Evolutionary conservation across 2,888 invertebrate species (phyloP).

Genomic region (Brassicogethes aeneus): DNA sequence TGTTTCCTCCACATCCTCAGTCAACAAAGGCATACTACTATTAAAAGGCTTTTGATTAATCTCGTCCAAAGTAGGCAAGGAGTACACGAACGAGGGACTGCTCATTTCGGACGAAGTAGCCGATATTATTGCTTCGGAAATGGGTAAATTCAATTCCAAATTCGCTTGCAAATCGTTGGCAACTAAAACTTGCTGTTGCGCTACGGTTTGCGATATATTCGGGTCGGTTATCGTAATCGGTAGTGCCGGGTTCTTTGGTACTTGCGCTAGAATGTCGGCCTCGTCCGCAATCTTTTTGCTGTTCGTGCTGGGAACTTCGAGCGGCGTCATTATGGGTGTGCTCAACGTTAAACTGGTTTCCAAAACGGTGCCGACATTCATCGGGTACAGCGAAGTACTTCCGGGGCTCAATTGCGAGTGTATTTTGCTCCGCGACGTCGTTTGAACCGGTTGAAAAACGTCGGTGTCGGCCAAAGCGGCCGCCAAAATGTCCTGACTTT

Average conservation of each 20-base stretch:
- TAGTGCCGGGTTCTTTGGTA: constrained; percentile 62
- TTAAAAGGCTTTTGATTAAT: constrained; percentile 33
- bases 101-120: constrained; percentile 33
- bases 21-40: constrained; percentile 51
- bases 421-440: constrained; percentile 36
- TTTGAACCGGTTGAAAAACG: constrained; percentile 52
- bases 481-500: constrained; percentile 63
- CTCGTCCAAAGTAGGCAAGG: constrained; percentile 34
- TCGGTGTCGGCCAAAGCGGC: constrained; percentile 69
- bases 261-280: constrained; percentile 33
- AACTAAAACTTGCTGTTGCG: constrained; percentile 34
- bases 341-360: constrained; percentile 70
- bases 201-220: constrained; percentile 51
- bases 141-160: constrained; percentile 60
- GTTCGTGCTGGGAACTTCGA: constrained; percentile 56
- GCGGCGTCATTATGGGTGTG: constrained; percentile 74
- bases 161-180: constrained; percentile 31
- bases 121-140: constrained; percentile 57
- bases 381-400: constrained; percentile 47
- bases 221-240: constrained; percentile 73
- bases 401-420: constrained; percentile 50
- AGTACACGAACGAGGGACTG: constrained; percentile 35
- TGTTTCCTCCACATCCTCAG: constrained; percentile 42
- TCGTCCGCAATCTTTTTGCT: constrained; percentile 36
- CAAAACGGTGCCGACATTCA: constrained; percentile 52